Percentiles rank a stretch among this genome's conserved stretches.
phyloP scores from a whole-genome alignment of 2,888 invertebrate species.

The Elmis aenea region DNA sequence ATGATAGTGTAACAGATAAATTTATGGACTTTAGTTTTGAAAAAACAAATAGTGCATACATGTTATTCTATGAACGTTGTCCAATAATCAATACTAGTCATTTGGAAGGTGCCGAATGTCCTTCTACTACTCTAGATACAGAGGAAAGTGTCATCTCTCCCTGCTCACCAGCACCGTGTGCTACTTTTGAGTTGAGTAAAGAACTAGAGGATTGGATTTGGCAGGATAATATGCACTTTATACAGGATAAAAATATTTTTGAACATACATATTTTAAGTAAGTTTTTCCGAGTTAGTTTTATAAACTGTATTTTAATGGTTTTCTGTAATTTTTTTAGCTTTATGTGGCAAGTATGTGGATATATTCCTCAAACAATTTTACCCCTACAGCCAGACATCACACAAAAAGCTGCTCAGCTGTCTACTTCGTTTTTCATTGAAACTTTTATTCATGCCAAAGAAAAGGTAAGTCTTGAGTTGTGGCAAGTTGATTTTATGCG shows the following conservation, averaged over 20 bases:
- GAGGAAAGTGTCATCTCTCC: conserved; percentile 24
- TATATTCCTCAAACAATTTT: conserved; percentile 86
- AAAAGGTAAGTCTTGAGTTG: conserved; percentile 60
- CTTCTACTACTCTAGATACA: conserved; percentile 36
- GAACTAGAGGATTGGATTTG: conserved; percentile 94
- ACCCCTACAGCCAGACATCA: conserved; percentile 72
- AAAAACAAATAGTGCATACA: conserved; percentile 96
- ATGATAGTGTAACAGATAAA: conserved; percentile 93
- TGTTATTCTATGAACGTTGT: conserved; percentile 91
- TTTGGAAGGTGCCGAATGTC: conserved; percentile 36
- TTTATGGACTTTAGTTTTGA: conserved; percentile 97
- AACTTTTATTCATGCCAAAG: conserved; percentile 94
- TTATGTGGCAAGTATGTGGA: conserved; percentile 95
- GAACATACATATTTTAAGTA: conserved; percentile 93
- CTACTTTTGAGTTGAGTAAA: conserved; percentile 59
- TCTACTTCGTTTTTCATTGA: conserved; percentile 94
- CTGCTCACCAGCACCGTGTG: conserved; percentile 22
- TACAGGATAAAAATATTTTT: conserved; percentile 93
- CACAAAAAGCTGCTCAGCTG: conserved; percentile 79
- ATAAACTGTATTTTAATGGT: too few relatives aligned
- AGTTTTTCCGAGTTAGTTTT: too few relatives aligned
- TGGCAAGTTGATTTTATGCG: conserved; percentile 4
- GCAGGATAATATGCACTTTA: conserved; percentile 94
- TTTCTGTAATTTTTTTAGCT: conserved; percentile 52
- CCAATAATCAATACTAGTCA: conserved; percentile 41